These are phyloP conservation scores for Dryobates pubescens DNA, from an alignment of 2,797 vertebrate genomes.

Conservation along the genomic window DNA sequence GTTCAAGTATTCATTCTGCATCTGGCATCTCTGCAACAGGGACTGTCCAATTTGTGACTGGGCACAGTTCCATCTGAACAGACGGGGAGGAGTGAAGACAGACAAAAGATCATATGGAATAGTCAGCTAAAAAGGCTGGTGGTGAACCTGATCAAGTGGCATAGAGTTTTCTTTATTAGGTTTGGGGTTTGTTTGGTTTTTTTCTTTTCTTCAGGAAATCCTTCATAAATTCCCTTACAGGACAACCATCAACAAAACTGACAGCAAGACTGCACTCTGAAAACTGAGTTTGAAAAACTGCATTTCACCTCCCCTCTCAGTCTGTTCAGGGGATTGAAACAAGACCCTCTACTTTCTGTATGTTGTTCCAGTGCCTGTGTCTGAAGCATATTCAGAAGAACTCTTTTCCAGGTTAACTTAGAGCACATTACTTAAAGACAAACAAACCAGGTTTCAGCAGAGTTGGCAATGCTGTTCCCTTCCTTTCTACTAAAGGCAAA, in stretches of 20 bases:
- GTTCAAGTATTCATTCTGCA: constrained; percentile 58
- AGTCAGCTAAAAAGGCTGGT: constrained; percentile 33
- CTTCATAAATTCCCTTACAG: background rate
- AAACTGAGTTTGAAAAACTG: background rate
- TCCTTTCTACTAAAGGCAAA: background rate
- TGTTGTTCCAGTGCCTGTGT: background rate
- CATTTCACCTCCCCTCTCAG: background rate
- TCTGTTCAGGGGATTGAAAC: background rate
- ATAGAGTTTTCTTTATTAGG: background rate
- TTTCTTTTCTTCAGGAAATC: background rate
- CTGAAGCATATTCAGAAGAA: constrained; percentile 11
- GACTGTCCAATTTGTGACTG: constrained; percentile 34
- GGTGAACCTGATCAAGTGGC: constrained; percentile 12
- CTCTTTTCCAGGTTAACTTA: background rate
- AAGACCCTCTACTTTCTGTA: background rate
- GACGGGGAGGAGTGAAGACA: constrained; percentile 34
- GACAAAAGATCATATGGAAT: constrained; percentile 70
- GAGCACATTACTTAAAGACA: background rate
- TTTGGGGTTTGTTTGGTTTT: background rate
- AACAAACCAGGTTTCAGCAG: background rate
- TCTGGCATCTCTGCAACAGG: constrained; percentile 41
- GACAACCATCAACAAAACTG: background rate
- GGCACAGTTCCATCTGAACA: constrained; percentile 59
- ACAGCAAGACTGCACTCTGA: background rate
- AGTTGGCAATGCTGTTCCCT: background rate